Percentiles rank a stretch among this genome's conserved stretches.
phyloP scores from a whole-genome alignment of 1,140 invertebrate species.

The Brachionus calyciflorus region DNA sequence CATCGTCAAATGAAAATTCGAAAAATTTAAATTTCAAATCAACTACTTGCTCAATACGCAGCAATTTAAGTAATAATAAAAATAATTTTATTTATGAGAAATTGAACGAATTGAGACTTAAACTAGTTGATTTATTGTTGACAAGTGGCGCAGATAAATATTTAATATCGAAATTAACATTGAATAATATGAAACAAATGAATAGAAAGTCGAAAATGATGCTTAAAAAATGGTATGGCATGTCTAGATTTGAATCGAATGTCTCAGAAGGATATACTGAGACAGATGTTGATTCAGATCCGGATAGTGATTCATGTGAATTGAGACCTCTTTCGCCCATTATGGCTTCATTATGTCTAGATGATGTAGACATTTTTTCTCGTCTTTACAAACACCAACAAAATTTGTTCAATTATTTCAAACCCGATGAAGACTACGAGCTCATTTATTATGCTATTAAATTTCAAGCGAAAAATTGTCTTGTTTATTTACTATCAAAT shows the following conservation, averaged over 20 bases:
- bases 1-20: background rate
- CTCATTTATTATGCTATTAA: slow-evolving; percentile 42
- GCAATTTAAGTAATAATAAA: background rate
- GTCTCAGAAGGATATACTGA: background rate
- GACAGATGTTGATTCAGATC: background rate
- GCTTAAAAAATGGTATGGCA: slow-evolving; percentile 25
- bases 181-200: background rate
- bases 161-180: background rate
- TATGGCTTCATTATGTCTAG: slow-evolving; percentile 26
- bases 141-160: slow-evolving; percentile 23
- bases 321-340: slow-evolving; percentile 3
- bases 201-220: background rate
- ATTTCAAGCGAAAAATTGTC: slow-evolving; percentile 38
- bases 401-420: slow-evolving; percentile 31
- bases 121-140: background rate
- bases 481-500: slow-evolving; percentile 24
- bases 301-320: background rate
- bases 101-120: background rate
- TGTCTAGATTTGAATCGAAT: background rate
- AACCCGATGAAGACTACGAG: slow-evolving; percentile 39
- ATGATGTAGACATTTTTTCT: slow-evolving; percentile 32
- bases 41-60: background rate
- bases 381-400: slow-evolving; percentile 34
- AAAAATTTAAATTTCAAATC: background rate
- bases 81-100: background rate